phyloP scores from a whole-genome alignment of 2,113 vertebrate species.

The Alectura lathami region DNA sequence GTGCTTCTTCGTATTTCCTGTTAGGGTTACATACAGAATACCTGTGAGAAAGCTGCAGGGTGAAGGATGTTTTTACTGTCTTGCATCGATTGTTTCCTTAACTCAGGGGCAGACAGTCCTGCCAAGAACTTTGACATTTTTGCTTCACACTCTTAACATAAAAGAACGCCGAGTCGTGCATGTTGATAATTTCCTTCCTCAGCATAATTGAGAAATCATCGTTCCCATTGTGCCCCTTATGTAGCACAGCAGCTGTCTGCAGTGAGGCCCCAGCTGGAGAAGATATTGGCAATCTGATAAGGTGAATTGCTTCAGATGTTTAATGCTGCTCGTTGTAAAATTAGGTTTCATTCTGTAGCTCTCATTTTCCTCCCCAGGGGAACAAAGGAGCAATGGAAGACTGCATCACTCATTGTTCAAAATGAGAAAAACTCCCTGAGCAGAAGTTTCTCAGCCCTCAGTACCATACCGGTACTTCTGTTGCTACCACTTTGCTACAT shows the following conservation, averaged over 20 bases:
- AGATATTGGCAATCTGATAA: neutral
- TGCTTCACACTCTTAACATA: neutral
- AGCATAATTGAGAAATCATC: neutral
- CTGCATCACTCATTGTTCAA: neutral
- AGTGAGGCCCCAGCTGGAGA: neutral
- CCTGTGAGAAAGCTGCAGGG: neutral
- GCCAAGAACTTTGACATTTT: neutral
- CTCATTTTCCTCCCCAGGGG: neutral
- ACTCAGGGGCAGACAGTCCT: neutral
- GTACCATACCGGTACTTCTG: neutral
- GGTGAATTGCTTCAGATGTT: neutral
- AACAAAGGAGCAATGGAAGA: neutral
- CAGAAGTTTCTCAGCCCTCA: neutral
- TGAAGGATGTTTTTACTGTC: neutral
- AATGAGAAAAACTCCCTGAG: neutral
- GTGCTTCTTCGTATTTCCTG: conserved; percentile 93
- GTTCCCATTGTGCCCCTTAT: neutral
- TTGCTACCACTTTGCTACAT: neutral
- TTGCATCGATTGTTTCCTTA: neutral
- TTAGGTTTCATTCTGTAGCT: neutral
- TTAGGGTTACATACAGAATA: neutral
- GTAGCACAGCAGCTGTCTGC: neutral
- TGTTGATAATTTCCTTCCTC: neutral
- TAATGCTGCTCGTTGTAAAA: neutral
- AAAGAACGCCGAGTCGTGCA: neutral